Base-by-base conservation (phyloP, 1,140 invertebrate genomes). In the Pentalonia nigronervosa region DNA sequence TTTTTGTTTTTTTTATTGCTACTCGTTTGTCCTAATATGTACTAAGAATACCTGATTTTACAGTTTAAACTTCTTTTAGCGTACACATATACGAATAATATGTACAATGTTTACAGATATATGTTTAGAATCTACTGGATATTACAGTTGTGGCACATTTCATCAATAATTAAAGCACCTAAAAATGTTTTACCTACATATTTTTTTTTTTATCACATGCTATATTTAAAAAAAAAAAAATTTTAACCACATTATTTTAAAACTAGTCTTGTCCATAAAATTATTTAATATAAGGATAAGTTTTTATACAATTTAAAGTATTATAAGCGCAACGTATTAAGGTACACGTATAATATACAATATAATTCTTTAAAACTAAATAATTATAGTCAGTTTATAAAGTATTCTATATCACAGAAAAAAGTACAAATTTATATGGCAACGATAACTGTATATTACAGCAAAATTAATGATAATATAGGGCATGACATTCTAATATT, bases 401-500 rank as follows among this genome's bases (percentile, higher is more conserved):
- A 81, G 20, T 81, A 81, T 81, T 34, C 36, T 81, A 81, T 81
- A 81, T 20, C 76, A 81, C 34, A 34, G n/a, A 76, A 76, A 81
- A 81, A 81, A 81, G 17, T n/a, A 36, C 76, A 17, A 81, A 81
- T 81, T 81, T 21, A 60, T 60, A 60, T 11, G 11, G 17, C 20
- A 21, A n/a, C 20, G 20, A 83, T 83, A 36, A 83, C 34, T 83
- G 23, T 83, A 36, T 83, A 36, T 8, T 41, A 23, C 8, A 41
- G 21, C 7, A 45, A 47, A 86, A 86, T 86, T 86, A 86, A 86
- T 45, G 25, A 86, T 86, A 30, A 30, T 45, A 86, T 45, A 86
- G 21, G 36, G 41, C 83, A 86, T 86, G 83, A 86, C 81, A 41
- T 41, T 84, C 36, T 45, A 84, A 84, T 45, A 86, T 86, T 86